Conservation (phyloP, 2,797 vertebrate genomes). For the Pseudochromis fuscus region DNA sequence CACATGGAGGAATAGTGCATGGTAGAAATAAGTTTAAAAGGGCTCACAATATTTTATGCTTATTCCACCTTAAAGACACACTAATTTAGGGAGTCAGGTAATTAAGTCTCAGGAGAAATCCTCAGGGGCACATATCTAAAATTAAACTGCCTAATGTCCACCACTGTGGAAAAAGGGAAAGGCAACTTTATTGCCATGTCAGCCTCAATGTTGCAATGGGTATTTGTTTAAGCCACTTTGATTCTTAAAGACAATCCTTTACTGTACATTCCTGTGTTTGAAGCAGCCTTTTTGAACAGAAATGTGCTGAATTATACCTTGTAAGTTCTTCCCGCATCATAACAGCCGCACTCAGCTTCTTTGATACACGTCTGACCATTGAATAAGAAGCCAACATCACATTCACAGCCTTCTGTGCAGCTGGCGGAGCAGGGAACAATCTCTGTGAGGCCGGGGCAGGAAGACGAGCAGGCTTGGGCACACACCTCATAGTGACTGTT, state of each 20-base stretch:
- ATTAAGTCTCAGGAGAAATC: slow-evolving; percentile 22
- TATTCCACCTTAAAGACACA: slow-evolving; percentile 12
- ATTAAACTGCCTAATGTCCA: slow-evolving; percentile 29
- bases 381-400: slow-evolving; percentile 84
- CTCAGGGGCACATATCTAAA: slow-evolving; percentile 4
- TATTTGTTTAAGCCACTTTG: slow-evolving; percentile 6
- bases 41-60: slow-evolving; percentile 8
- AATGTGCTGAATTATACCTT: slow-evolving; percentile 71
- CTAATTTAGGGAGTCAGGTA: slow-evolving; percentile 33
- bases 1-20: not conserved
- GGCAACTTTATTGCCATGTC: slow-evolving; percentile 14
- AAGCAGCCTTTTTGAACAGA: slow-evolving; percentile 9
- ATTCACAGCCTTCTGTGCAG: slow-evolving; percentile 88
- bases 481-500: slow-evolving; percentile 88
- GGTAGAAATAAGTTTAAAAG: not conserved
- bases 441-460: slow-evolving; percentile 81
- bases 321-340: slow-evolving; percentile 83
- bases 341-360: slow-evolving; percentile 86
- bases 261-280: not conserved
- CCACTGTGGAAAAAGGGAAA: not conserved
- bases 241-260: too few species aligned
- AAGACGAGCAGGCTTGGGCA: slow-evolving; percentile 76
- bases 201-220: not conserved
- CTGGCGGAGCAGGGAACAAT: slow-evolving; percentile 62
- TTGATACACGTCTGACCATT: slow-evolving; percentile 83